Conservation (phyloP, 2,113 vertebrate species). For the Meles meles region DNA sequence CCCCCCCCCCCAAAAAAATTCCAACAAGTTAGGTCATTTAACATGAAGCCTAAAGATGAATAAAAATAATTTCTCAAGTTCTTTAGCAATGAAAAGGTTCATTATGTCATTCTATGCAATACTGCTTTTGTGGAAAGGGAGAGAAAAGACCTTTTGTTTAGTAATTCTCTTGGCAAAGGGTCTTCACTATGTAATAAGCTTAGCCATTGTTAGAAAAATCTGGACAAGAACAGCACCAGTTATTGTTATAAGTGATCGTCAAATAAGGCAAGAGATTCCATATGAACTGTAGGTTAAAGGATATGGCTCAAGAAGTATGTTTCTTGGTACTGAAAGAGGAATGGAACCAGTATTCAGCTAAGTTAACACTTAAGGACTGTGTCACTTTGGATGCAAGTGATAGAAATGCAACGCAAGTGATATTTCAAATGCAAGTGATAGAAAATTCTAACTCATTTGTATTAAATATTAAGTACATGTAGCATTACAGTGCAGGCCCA, state of each 20-base stretch:
- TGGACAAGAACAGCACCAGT: slow-evolving; percentile 63
- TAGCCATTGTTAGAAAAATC: slow-evolving; percentile 67
- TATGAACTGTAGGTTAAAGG: slow-evolving; percentile 65
- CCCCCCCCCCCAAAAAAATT: background rate
- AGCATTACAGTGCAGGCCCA: background rate
- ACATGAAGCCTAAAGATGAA: slow-evolving; percentile 48
- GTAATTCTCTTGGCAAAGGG: slow-evolving; percentile 61
- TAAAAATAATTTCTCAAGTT: slow-evolving; percentile 67
- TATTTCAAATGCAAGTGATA: background rate
- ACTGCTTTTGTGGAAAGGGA: slow-evolving; percentile 59
- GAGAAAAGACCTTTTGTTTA: slow-evolving; percentile 71
- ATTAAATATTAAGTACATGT: background rate
- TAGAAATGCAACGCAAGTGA: too few species aligned
- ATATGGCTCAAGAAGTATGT: slow-evolving; percentile 16
- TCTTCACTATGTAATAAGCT: slow-evolving; percentile 62
- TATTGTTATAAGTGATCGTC: slow-evolving; percentile 51
- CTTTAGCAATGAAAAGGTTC: slow-evolving; percentile 68
- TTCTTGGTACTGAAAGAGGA: slow-evolving; percentile 11
- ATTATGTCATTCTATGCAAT: slow-evolving; percentile 69
- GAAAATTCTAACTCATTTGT: background rate
- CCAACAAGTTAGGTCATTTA: slow-evolving; percentile 46
- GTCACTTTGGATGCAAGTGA: background rate
- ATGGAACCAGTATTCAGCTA: background rate
- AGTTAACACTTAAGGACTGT: background rate
- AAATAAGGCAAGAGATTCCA: slow-evolving; percentile 63